These are phyloP conservation scores for Portevinia maculata DNA, from an alignment of 2,888 invertebrate species.

Conservation along the genomic window DNA sequence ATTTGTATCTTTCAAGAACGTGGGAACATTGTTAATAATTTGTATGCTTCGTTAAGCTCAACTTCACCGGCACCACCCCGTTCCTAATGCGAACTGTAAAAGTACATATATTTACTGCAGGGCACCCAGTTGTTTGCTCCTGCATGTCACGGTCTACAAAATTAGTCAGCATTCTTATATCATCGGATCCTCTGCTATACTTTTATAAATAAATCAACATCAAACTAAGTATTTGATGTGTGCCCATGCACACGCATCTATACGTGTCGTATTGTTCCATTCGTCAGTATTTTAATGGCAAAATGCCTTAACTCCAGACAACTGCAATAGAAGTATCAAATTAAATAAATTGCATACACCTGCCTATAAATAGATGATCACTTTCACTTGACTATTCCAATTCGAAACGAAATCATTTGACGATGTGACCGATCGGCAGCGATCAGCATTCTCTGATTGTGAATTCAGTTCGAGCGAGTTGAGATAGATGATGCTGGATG, in stretches of 20 bases:
- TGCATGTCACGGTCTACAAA: constrained; percentile 69
- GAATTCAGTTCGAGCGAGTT: constrained; percentile 24
- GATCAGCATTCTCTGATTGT: constrained; percentile 36
- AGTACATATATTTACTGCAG: constrained; percentile 10
- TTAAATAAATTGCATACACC: constrained; percentile 50
- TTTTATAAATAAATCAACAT: constrained; percentile 69
- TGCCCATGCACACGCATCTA: constrained; percentile 10
- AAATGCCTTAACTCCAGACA: constrained; percentile 60
- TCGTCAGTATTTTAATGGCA: constrained; percentile 26
- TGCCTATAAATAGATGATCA: constrained; percentile 60
- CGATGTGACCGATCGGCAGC: neutral
- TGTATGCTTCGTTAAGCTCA: constrained; percentile 33
- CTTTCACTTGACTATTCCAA: constrained; percentile 54
- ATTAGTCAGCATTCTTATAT: constrained; percentile 51
- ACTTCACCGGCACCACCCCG: neutral
- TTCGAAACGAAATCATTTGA: constrained; percentile 26
- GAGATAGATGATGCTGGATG: constrained; percentile 12
- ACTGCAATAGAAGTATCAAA: constrained; percentile 31
- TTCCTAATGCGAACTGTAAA: constrained; percentile 36
- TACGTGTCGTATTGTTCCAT: too few species aligned
- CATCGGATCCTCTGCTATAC: constrained; percentile 43
- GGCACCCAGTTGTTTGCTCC: constrained; percentile 43
- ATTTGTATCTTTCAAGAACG: constrained; percentile 50
- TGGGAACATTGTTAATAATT: constrained; percentile 53
- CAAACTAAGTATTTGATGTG: constrained; percentile 18